Evolutionary conservation across 2,888 invertebrate genomes (phyloP).

Genomic region (Sinopyrophorus schimmeli): DNA sequence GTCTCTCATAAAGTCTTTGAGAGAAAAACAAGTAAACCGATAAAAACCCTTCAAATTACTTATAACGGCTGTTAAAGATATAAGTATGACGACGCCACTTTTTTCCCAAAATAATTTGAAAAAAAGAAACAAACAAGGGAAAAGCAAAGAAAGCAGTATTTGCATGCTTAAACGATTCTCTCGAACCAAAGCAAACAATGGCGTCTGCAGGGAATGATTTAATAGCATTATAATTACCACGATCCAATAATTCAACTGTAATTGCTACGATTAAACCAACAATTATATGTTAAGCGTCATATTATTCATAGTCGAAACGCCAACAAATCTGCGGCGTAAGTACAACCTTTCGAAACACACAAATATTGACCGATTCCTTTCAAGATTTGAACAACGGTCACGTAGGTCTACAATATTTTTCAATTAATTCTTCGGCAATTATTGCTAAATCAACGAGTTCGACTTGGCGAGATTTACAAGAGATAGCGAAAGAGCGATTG

Average conservation of each 20-base stretch:
- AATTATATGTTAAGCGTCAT: slow-evolving; percentile 27
- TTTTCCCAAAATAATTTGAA: no score
- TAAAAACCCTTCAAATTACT: no score
- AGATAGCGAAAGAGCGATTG: no score
- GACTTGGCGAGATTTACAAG: no score
- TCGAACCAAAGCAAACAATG: slow-evolving; percentile 23
- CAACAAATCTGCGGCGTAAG: slow-evolving; percentile 27
- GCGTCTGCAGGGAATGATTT: slow-evolving; percentile 34
- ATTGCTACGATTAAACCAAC: slow-evolving; percentile 31
- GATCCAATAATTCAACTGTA: slow-evolving; percentile 31
- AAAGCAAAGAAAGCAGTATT: no score
- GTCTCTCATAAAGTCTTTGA: no score
- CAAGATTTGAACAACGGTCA: slow-evolving; percentile 10
- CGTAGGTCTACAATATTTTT: slow-evolving; percentile 17
- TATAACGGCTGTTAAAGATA: no score
- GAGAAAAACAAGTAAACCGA: no score
- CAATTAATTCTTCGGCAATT: slow-evolving; percentile 6
- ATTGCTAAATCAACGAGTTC: background rate
- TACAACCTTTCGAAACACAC: slow-evolving; percentile 17
- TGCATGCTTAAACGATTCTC: no score
- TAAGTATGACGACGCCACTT: no score
- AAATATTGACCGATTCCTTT: slow-evolving; percentile 18
- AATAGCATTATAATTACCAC: slow-evolving; percentile 37
- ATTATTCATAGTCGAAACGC: slow-evolving; percentile 21
- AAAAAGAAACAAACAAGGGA: no score